Conservation (phyloP, 2,888 invertebrate species). For the Drosophila infuscata region DNA sequence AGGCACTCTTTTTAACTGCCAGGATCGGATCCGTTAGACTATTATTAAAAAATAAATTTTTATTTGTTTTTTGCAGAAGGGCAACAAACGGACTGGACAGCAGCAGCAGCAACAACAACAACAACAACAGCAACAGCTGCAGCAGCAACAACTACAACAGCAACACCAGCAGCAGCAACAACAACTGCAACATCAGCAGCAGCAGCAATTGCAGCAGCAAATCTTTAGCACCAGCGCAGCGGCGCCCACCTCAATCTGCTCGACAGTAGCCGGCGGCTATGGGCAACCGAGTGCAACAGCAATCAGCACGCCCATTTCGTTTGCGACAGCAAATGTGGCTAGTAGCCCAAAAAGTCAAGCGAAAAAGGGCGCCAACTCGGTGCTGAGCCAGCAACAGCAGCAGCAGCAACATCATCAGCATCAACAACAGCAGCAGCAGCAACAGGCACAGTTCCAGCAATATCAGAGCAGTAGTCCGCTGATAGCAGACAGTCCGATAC, state of each 20-base stretch:
- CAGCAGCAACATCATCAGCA: conserved; percentile 75
- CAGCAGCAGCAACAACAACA: conserved; percentile 60
- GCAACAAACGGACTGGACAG: conserved; percentile 70
- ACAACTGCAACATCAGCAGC: conserved; percentile 51
- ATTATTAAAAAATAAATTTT: not conserved
- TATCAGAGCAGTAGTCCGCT: conserved; percentile 84
- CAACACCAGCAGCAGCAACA: conserved; percentile 62
- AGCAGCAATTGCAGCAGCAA: conserved; percentile 77
- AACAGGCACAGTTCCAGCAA: conserved; percentile 80
- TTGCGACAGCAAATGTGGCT: conserved; percentile 85
- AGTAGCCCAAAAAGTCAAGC: conserved; percentile 85
- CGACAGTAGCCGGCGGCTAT: conserved; percentile 81
- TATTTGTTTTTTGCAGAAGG: conserved; percentile 75
- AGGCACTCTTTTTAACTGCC: not conserved
- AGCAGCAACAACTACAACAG: conserved; percentile 53
- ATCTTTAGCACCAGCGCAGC: conserved; percentile 81
- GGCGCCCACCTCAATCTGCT: conserved; percentile 74
- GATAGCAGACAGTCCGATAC: conserved; percentile 85
- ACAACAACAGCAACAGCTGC: conserved; percentile 54
- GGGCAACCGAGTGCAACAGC: conserved; percentile 84
- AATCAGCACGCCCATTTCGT: conserved; percentile 84
- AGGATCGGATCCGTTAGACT: not conserved
- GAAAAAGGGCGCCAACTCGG: conserved; percentile 83
- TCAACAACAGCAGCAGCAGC: conserved; percentile 73
- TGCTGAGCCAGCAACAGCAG: conserved; percentile 70